Percentiles rank a stretch among this genome's conserved stretches.
These are phyloP conservation scores for Prosapia bicincta DNA, from an alignment of 2,888 invertebrate genomes.

Conservation along the genomic window DNA sequence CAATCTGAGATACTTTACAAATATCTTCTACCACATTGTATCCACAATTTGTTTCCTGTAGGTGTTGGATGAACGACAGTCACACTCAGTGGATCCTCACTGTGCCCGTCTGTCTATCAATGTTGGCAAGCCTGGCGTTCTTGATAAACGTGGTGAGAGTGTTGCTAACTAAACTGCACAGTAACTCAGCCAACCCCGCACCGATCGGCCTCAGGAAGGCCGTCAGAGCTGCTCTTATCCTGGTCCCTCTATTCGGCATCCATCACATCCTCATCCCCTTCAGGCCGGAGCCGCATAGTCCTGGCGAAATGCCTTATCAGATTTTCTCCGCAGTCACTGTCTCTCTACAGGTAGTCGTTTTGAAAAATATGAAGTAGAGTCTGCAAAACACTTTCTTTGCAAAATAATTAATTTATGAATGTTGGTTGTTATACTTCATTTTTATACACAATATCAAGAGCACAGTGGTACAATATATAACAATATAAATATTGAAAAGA, in stretches of 20 bases:
- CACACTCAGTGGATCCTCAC: constrained; percentile 69
- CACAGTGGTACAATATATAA: too few relatives aligned
- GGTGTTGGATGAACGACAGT: constrained; percentile 73
- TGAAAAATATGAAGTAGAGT: too few relatives aligned
- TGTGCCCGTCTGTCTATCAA: constrained; percentile 73
- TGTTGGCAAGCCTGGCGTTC: constrained; percentile 78
- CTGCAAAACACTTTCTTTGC: too few relatives aligned
- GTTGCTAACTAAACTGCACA: constrained; percentile 74
- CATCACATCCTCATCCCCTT: constrained; percentile 88
- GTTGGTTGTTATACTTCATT: too few relatives aligned
- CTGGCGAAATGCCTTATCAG: constrained; percentile 76
- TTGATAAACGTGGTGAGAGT: constrained; percentile 88
- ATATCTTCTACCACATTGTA: too few relatives aligned
- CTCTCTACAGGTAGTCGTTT: constrained; percentile 85
- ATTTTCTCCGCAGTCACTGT: constrained; percentile 80
- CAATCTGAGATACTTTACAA: too few relatives aligned
- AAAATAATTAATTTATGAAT: too few relatives aligned
- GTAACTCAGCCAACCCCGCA: constrained; percentile 57
- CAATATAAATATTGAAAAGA: too few relatives aligned
- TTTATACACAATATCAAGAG: too few relatives aligned
- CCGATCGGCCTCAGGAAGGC: constrained; percentile 57
- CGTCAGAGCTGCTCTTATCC: constrained; percentile 75
- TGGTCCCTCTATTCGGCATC: constrained; percentile 87
- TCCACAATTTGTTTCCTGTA: constrained; percentile 47
- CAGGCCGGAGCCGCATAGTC: constrained; percentile 61